These are phyloP conservation scores for Dissostichus mawsoni DNA, from an alignment of 2,113 vertebrate species.

Conservation along the genomic window DNA sequence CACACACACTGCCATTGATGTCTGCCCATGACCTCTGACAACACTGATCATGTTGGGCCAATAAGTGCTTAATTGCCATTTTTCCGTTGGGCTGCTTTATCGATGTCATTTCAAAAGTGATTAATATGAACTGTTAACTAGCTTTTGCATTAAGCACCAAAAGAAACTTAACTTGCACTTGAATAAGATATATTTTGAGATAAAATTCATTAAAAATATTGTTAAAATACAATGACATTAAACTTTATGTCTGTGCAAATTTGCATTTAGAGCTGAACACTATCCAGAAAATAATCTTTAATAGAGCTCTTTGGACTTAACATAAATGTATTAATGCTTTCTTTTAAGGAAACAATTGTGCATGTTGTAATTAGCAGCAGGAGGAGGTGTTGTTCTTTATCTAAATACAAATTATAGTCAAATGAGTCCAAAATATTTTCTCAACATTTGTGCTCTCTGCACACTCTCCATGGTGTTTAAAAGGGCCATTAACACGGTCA, in stretches of 20 bases:
- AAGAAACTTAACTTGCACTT: constrained; percentile 53
- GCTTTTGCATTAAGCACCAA: constrained; percentile 72
- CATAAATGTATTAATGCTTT: neutral
- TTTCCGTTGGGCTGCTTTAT: constrained; percentile 83
- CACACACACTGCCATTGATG: constrained; percentile 44
- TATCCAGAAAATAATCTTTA: neutral
- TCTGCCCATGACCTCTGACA: constrained; percentile 77
- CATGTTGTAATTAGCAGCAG: neutral
- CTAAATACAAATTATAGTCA: constrained; percentile 22
- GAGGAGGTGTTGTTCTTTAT: constrained; percentile 12
- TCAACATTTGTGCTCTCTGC: constrained; percentile 17
- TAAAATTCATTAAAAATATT: neutral
- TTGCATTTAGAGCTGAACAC: neutral
- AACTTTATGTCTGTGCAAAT: neutral
- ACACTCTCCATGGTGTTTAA: constrained; percentile 27
- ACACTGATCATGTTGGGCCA: constrained; percentile 76
- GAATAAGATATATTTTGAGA: constrained; percentile 33
- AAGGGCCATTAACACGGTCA: constrained; percentile 61
- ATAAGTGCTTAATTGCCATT: constrained; percentile 84
- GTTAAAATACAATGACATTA: neutral
- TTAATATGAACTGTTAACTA: constrained; percentile 81
- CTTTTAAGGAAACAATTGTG: neutral
- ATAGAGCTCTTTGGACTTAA: neutral
- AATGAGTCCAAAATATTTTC: constrained; percentile 48
- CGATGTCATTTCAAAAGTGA: constrained; percentile 81